These are phyloP conservation scores for Brachirus orientalis DNA, from an alignment of 2,113 vertebrate genomes.

Conservation along the genomic window DNA sequence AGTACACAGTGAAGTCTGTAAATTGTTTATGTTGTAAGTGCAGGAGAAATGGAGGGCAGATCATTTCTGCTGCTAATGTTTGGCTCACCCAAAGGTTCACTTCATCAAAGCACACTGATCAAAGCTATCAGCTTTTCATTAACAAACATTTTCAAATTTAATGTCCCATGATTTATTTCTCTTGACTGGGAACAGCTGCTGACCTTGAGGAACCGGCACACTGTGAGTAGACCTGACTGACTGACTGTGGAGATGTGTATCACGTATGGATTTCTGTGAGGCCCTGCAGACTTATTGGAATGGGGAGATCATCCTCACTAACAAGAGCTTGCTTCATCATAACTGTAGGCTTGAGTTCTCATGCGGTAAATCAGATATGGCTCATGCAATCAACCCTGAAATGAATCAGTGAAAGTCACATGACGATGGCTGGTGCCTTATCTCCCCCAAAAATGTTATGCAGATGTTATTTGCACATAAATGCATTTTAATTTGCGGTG, in stretches of 20 bases:
- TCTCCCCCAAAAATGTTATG: background rate
- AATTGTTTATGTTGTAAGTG: conserved; percentile 3
- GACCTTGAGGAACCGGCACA: conserved; percentile 36
- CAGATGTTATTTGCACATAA: background rate
- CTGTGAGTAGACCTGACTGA: conserved; percentile 11
- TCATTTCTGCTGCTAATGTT: conserved; percentile 29
- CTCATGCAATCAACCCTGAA: conserved; percentile 14
- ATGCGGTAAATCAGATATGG: conserved; percentile 49
- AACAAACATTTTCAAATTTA: conserved; percentile 23
- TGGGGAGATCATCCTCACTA: conserved; percentile 27
- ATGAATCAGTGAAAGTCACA: conserved; percentile 34
- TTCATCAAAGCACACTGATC: conserved; percentile 27
- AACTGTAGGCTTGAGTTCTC: conserved; percentile 46
- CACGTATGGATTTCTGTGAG: conserved; percentile 44
- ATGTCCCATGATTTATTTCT: conserved; percentile 1
- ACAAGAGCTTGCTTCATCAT: conserved; percentile 27
- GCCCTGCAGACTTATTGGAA: conserved; percentile 44
- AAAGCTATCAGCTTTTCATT: conserved; percentile 38
- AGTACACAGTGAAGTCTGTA: too few species aligned
- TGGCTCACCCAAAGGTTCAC: conserved; percentile 4
- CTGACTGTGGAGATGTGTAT: conserved; percentile 39
- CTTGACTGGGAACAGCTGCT: conserved; percentile 14
- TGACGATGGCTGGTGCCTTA: background rate
- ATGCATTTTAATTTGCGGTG: background rate
- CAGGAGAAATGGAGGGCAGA: conserved; percentile 1